Evolutionary conservation across 2,797 vertebrate species (phyloP), one percentile per base, ranked within the genome.

Genomic region (Erethizon dorsatum): DNA sequence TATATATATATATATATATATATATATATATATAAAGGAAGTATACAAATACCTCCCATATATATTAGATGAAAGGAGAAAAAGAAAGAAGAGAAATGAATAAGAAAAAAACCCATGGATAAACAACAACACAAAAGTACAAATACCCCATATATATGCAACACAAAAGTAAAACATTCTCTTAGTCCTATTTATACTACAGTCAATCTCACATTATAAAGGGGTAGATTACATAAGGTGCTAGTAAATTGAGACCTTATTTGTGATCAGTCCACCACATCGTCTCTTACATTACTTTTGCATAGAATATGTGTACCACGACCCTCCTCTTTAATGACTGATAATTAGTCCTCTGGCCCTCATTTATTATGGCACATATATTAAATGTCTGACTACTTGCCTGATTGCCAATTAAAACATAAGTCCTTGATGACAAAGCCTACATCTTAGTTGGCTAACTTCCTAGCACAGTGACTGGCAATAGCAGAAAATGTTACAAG

Each of bases 391-490:
- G 45, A 80, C 13, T 54, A 78, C n/a, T 77, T 50, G 31, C 56
- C 33, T 59, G 73, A 92, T 69, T 88, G 88, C 88, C 56, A 77
- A 57, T 83, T 86, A 88, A 56, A 93, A 83, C 71, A 45, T 45
- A 84, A 86, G 20, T 82, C 56, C 78, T 94, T 71, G 41, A 92
- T 80, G 59, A 96, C 59, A 84, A 86, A 93, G 37, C 87, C n/a
- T 82, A 24, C 83, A 63, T 77, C 59, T 84, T 91, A 50, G 56
- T 88, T 92, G 71, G 82, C 56, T 59, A 79, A 71, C 59, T 33
- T 82, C 57, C 41, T 78, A 80, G 65, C 88, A 91, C 26, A 75
- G 33, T 79, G 67, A 69, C 75, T 96, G 61, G 22, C 20, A 84
- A 77, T 20, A 93, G 59, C n/a, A 84, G 84, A 80, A 50, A 26